Evolutionary conservation across 2,797 vertebrate species (phyloP).

Genomic region (Aselliscus stoliczkanus): DNA sequence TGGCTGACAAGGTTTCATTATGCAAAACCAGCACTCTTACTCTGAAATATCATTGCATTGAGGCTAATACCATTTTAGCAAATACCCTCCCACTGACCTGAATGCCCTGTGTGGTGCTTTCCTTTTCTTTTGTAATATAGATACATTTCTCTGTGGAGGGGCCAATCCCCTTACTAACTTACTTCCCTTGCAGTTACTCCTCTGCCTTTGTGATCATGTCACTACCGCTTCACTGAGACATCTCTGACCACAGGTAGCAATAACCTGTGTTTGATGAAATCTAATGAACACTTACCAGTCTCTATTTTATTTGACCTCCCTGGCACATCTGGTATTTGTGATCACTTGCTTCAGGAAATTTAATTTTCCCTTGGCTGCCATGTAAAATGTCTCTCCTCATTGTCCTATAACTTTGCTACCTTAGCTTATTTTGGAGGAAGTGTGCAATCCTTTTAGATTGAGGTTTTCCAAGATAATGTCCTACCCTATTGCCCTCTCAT

Average conservation of each 20-base stretch:
- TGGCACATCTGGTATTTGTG: constrained; percentile 31
- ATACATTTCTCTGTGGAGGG: not conserved
- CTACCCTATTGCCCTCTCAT: not conserved
- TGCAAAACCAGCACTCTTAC: constrained; percentile 18
- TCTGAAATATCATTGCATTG: constrained; percentile 34
- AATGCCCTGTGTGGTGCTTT: not conserved
- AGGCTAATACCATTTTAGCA: not conserved
- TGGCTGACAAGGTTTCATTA: constrained; percentile 22
- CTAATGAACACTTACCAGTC: not conserved
- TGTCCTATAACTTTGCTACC: not conserved
- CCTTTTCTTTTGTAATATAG: not conserved
- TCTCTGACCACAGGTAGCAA: not conserved
- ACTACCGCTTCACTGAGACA: not conserved
- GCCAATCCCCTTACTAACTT: not conserved
- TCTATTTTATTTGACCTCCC: not conserved
- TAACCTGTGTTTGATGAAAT: constrained; percentile 10
- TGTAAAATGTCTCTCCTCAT: not conserved
- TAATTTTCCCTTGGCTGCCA: constrained; percentile 18
- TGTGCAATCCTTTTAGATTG: not conserved
- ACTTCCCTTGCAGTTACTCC: not conserved
- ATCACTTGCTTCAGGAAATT: constrained; percentile 18
- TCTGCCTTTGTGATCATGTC: not conserved
- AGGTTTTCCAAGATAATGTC: not conserved
- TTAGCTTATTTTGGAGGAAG: not conserved
- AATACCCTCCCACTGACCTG: not conserved